Evolutionary conservation across 2,888 invertebrate genomes (phyloP), one percentile per base, ranked within the genome.

Genomic region (Cataglyphis altisquamis): DNA sequence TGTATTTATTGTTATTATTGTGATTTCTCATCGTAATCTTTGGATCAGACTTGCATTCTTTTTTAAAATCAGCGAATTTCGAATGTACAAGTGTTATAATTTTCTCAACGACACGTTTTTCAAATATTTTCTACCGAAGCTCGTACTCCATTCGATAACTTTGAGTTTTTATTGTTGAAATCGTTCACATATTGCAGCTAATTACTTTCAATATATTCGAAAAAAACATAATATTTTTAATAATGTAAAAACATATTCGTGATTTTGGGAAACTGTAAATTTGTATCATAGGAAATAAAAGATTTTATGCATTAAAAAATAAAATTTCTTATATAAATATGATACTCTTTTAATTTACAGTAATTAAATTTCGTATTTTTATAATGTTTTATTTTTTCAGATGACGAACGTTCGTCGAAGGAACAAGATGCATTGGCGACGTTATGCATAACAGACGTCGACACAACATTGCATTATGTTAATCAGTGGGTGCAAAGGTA

Each of bases 401-500:
- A 97, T 96, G 97, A 98, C 96, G 96, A 97, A 92, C 97, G 97
- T 95, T 96, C 97, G 93, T 96, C 96, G 91, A 97, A 96, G 95
- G 97, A 97, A 95, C 97, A 97, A 94, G 97, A 97, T 91, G 97
- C 97, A 94, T 96, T 97, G 94, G 97, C 97, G 90, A 96, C 96
- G 91, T 96, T 98, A 94, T 97, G 96, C 93, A 97, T 97, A 95
- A 96, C 97, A 94, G 98, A 98, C 95, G 96, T 98, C 89, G 97
- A 98, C 95, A 97, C 96, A 90, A 97, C 98, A 87, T 96, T 98
- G 93, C 96, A 97, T 92, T 98, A 98, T 95, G 97, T 98, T 92
- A 97, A 98, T 94, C 97, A 98, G 91, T 98, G 98, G 98, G 97
- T 98, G 88, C 97, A 98, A 95, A 97, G 98, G 98, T 97, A 96